Evolutionary conservation across 2,113 vertebrate genomes (phyloP), one percentile per base, ranked within the genome.

Genomic region (Elephantulus edwardii): DNA sequence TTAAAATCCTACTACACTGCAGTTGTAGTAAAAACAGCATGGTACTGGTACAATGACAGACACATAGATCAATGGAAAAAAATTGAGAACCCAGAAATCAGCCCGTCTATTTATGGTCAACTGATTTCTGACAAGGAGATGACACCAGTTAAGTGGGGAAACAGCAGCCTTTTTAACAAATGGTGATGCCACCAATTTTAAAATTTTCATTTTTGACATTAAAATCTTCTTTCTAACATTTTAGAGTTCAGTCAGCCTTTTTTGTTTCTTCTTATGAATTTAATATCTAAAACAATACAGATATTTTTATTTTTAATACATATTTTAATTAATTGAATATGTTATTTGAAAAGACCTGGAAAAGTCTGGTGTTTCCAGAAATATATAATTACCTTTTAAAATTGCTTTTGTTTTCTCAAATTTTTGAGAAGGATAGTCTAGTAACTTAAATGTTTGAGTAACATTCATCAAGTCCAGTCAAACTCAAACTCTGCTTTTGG

Each of bases 341-440:
- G 4, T 5, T 52, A 54, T 88, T 93, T 85, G 40, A 92, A 90
- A 91, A 16, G 5, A 7, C 33, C 42, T 72, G 2, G 22, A 26
- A 54, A 94, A 7, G 0, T 40, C 8, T 0, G 6, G 3, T 30
- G 0, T 72, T 62, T 72, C 17, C 28, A 76, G n/a, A 77, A 60
- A 60, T 48, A 14, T 44, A 28, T 2, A 66, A 16, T 7, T 78
- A 22, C 82, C 64, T 85, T 82, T 30, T 66, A 76, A 89, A 91
- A 77, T 87, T 70, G 8, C 48, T n/a, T 88, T 86, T 46, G 1
- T 87, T 90, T 91, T 71, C 56, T 62, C 26, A 66, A 44, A 80
- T 94, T 93, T 95, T 90, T 30, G 33, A 92, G n/a, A 95, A 83
- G 56, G 48, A 84, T 70, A 22, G 72, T 85, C 26, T 58, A 95